phyloP scores from a whole-genome alignment of 1,140 invertebrate species.

The Apis dorsata region DNA sequence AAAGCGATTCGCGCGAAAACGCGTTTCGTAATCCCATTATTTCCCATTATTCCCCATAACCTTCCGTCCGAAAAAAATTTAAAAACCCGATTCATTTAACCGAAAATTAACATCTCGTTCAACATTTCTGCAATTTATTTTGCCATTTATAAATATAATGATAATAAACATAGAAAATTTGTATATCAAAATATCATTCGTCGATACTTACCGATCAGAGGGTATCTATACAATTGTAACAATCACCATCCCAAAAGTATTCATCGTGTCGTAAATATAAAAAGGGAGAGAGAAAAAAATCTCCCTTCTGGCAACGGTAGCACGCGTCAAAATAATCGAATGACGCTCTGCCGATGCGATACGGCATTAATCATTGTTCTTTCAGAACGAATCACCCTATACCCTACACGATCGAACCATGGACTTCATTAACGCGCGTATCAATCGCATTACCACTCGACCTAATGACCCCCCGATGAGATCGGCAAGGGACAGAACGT shows the following conservation, averaged over 20 bases:
- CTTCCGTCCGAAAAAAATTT: too few relatives aligned
- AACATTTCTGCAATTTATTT: too few relatives aligned
- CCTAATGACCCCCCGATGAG: slow-evolving; percentile 64
- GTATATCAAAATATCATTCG: background rate
- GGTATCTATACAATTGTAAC: too few relatives aligned
- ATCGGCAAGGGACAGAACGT: background rate
- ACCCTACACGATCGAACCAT: background rate
- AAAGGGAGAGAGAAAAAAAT: background rate
- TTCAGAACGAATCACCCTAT: background rate
- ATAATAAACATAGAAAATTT: background rate
- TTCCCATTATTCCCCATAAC: too few relatives aligned
- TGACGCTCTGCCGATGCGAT: background rate
- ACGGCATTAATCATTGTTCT: background rate
- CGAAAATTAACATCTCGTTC: too few relatives aligned
- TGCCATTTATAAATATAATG: background rate
- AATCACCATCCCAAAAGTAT: background rate
- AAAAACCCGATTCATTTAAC: too few relatives aligned
- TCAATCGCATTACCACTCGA: slow-evolving; percentile 66
- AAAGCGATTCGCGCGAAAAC: background rate
- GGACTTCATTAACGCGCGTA: slow-evolving; percentile 65
- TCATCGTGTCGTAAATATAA: background rate
- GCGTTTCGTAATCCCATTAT: too few relatives aligned
- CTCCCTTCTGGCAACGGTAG: background rate
- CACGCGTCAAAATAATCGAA: slow-evolving; percentile 23
- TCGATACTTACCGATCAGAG: too few relatives aligned